Evolutionary conservation across 1,140 invertebrate genomes (phyloP).

Genomic region (Scaptomyza pallida): DNA sequence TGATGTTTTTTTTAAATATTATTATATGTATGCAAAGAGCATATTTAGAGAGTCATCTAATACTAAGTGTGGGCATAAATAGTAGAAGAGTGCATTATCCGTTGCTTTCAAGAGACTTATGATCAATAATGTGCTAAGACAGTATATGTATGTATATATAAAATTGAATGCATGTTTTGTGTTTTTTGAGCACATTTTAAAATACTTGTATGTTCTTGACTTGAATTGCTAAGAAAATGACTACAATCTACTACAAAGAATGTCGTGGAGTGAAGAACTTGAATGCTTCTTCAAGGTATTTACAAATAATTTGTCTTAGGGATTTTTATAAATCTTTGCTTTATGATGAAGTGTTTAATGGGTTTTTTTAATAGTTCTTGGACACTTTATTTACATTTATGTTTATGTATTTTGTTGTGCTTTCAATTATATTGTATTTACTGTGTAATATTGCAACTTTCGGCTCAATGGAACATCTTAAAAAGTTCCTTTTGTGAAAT

Average conservation of each 20-base stretch:
- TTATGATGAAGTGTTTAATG: background rate
- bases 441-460: slow-evolving; percentile 50
- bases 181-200: slow-evolving; percentile 74
- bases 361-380: slow-evolving; percentile 5
- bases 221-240: slow-evolving; percentile 63
- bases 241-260: slow-evolving; percentile 69
- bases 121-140: slow-evolving; percentile 49
- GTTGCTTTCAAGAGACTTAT: slow-evolving; percentile 27
- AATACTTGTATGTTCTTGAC: slow-evolving; percentile 68
- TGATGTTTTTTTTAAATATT: slow-evolving; percentile 45
- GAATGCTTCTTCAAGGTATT: slow-evolving; percentile 65
- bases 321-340: slow-evolving; percentile 1
- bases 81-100: slow-evolving; percentile 39
- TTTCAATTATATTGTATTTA: slow-evolving; percentile 25
- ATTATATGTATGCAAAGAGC: slow-evolving; percentile 60
- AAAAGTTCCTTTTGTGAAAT: slow-evolving; percentile 18
- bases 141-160: slow-evolving; percentile 26
- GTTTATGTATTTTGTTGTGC: slow-evolving; percentile 40
- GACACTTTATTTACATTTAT: slow-evolving; percentile 40
- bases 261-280: slow-evolving; percentile 72
- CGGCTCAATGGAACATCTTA: slow-evolving; percentile 25
- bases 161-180: background rate
- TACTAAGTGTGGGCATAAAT: slow-evolving; percentile 44
- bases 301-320: slow-evolving; percentile 62
- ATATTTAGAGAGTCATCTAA: slow-evolving; percentile 54